Evolutionary conservation across 2,888 invertebrate species (phyloP).

Genomic region (Sinhomidia bicolor): DNA sequence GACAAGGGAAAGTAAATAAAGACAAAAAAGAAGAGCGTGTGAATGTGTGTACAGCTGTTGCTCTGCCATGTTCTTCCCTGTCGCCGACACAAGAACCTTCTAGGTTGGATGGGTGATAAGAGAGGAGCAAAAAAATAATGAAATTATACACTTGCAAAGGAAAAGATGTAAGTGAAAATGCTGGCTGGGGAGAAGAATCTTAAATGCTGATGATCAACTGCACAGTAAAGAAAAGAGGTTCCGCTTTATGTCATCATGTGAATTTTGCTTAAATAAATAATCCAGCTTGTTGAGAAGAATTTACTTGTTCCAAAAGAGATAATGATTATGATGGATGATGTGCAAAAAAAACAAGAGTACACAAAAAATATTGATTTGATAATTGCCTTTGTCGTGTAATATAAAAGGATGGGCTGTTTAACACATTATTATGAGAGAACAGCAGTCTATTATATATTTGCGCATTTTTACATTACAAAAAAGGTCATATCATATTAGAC

Average conservation of each 20-base stretch:
- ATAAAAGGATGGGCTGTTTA: no score
- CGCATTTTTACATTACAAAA: no score
- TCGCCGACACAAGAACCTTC: background rate
- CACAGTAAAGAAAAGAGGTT: background rate
- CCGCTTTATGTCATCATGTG: background rate
- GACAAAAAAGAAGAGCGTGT: background rate
- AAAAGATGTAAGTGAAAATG: background rate
- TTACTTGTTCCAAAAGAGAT: background rate
- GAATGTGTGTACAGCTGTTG: constrained; percentile 18
- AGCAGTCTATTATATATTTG: no score
- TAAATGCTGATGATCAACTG: background rate
- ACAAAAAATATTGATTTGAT: no score
- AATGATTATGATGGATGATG: background rate
- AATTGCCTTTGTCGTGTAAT: no score
- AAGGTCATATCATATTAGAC: no score
- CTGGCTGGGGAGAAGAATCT: background rate
- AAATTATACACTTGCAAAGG: no score
- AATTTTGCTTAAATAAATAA: background rate
- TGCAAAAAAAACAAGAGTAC: no score
- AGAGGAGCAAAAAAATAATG: background rate
- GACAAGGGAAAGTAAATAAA: background rate
- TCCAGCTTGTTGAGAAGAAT: background rate
- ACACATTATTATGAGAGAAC: no score
- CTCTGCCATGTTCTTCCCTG: constrained; percentile 21
- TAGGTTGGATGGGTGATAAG: no score